These are phyloP conservation scores for Leucophenga maculata DNA, from an alignment of 2,888 invertebrate genomes.

Conservation along the genomic window DNA sequence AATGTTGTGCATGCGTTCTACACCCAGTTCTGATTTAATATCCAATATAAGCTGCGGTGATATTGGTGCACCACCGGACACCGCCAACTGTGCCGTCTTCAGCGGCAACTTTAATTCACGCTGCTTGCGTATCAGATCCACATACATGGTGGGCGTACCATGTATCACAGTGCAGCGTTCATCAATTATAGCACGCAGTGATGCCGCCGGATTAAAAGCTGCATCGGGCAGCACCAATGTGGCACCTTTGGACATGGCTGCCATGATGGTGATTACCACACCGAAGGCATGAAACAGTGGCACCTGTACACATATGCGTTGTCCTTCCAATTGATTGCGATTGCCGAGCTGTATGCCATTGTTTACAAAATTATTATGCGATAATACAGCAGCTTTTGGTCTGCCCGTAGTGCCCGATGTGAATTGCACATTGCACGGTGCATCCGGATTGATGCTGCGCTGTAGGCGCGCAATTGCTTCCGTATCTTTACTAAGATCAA, in stretches of 20 bases:
- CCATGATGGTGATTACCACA: constrained; percentile 77
- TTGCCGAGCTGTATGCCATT: constrained; percentile 80
- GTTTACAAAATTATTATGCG: constrained; percentile 83
- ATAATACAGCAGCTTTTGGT: constrained; percentile 83
- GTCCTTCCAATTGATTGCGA: constrained; percentile 71
- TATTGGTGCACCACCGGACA: constrained; percentile 83
- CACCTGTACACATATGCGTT: constrained; percentile 77
- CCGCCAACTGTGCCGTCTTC: constrained; percentile 74
- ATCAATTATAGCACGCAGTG: constrained; percentile 77
- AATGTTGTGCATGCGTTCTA: constrained; percentile 74
- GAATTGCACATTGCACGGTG: constrained; percentile 84
- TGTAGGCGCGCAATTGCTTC: constrained; percentile 70
- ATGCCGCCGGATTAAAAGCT: constrained; percentile 76
- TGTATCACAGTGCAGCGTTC: constrained; percentile 82
- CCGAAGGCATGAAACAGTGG: constrained; percentile 90
- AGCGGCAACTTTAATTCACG: constrained; percentile 72
- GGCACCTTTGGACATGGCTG: constrained; percentile 76
- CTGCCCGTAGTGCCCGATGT: constrained; percentile 86
- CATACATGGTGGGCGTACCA: constrained; percentile 91
- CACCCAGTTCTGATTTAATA: constrained; percentile 72
- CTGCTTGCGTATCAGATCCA: constrained; percentile 79
- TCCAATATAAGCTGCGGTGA: constrained; percentile 76
- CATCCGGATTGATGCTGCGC: constrained; percentile 77
- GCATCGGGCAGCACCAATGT: constrained; percentile 77
- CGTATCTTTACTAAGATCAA: constrained; percentile 58